phyloP scores from a whole-genome alignment of 2,888 invertebrate species.

The Drosophila algonquin region DNA sequence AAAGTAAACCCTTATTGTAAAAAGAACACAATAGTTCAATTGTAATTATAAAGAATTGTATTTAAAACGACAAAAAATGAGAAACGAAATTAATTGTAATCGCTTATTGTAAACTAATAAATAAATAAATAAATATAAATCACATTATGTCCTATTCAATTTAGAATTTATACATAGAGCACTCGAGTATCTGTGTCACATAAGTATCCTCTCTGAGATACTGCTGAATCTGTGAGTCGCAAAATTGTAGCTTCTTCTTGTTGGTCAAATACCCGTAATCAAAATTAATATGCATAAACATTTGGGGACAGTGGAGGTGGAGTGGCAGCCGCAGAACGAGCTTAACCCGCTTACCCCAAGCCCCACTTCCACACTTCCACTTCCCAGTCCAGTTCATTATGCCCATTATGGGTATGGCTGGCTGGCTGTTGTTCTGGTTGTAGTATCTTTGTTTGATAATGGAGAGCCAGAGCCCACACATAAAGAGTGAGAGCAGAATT shows the following conservation, averaged over 20 bases:
- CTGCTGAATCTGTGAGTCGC: conserved; percentile 17
- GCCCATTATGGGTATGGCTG: conserved; percentile 9
- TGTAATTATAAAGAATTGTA: conserved; percentile 79
- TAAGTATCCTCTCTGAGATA: neutral
- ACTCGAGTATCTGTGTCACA: neutral
- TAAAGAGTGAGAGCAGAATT: conserved; percentile 2
- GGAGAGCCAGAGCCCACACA: conserved; percentile 19
- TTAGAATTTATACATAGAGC: neutral
- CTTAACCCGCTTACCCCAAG: conserved; percentile 32
- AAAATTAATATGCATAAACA: conserved; percentile 52
- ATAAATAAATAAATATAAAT: conserved; percentile 75
- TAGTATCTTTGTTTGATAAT: conserved; percentile 43
- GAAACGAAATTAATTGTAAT: conserved; percentile 72
- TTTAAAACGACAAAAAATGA: conserved; percentile 64
- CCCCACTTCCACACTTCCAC: neutral
- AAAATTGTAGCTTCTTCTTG: conserved; percentile 52
- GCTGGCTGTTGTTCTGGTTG: conserved; percentile 33
- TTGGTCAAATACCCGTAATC: conserved; percentile 27
- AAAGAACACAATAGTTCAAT: conserved; percentile 82
- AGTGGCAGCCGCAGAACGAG: conserved; percentile 32
- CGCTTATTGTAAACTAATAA: conserved; percentile 82
- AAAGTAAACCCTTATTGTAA: conserved; percentile 65
- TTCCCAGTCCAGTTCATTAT: conserved; percentile 27
- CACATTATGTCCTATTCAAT: conserved; percentile 18
- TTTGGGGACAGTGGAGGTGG: conserved; percentile 30